phyloP scores from a whole-genome alignment of 2,113 vertebrate genomes.

The Ornithorhynchus anatinus region DNA sequence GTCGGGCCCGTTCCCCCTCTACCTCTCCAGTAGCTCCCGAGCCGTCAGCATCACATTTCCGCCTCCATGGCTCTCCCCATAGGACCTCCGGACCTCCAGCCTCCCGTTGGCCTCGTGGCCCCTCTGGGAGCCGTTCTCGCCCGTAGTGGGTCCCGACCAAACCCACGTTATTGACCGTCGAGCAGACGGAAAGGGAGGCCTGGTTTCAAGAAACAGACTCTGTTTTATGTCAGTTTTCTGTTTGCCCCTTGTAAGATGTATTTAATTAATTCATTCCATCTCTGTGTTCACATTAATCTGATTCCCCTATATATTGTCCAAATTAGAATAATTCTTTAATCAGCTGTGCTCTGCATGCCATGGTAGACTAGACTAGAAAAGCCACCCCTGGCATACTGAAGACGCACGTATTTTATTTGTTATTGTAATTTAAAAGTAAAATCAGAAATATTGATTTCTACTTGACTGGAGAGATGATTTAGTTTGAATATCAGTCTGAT shows the following conservation, averaged over 20 bases:
- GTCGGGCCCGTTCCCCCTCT: no score
- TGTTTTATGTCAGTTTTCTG: slow-evolving; percentile 76
- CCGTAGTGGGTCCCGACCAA: slow-evolving; percentile 19
- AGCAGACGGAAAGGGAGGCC: slow-evolving; percentile 69
- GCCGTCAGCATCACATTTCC: no score
- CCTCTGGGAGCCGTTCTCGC: no score
- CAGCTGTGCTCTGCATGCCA: slow-evolving; percentile 75
- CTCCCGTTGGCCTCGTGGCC: no score
- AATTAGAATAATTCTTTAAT: slow-evolving; percentile 85
- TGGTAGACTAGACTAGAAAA: slow-evolving; percentile 74
- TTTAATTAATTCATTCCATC: slow-evolving; percentile 78
- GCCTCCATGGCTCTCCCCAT: no score
- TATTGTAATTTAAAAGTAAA: slow-evolving; percentile 95
- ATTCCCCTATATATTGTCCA: slow-evolving; percentile 72
- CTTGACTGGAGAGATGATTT: slow-evolving; percentile 91
- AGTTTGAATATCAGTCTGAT: slow-evolving; percentile 86
- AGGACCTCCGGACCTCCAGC: no score
- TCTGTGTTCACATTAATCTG: slow-evolving; percentile 78
- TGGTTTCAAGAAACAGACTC: slow-evolving; percentile 63
- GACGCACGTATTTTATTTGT: slow-evolving; percentile 74
- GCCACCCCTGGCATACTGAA: slow-evolving; percentile 68
- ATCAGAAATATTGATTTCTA: slow-evolving; percentile 91
- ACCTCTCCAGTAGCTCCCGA: no score
- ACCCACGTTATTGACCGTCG: slow-evolving; percentile 48
- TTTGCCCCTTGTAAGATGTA: slow-evolving; percentile 73